Conservation (phyloP, 1,140 invertebrate genomes). For the Watersipora subatra region DNA sequence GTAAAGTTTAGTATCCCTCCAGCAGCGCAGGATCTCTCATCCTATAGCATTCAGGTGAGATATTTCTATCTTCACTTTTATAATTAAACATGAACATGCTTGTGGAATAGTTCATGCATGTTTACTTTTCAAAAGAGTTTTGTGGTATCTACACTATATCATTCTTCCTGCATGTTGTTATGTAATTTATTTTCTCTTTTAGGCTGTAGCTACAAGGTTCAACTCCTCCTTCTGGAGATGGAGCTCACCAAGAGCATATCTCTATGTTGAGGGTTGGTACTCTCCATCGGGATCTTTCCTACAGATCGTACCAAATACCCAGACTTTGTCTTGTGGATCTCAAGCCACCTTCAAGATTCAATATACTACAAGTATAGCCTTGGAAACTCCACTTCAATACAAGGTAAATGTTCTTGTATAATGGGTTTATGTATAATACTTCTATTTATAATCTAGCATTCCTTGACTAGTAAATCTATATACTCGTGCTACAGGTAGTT, state of each 20-base stretch:
- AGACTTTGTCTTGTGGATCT: conserved; percentile 19
- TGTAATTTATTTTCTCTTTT: neutral
- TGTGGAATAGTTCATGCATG: too few relatives aligned
- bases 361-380: conserved; percentile 22
- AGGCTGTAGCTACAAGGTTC: neutral
- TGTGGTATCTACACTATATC: too few relatives aligned
- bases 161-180: neutral
- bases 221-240: conserved; percentile 1
- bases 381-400: conserved; percentile 22
- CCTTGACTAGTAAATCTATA: too few relatives aligned
- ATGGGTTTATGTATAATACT: too few relatives aligned
- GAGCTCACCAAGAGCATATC: neutral
- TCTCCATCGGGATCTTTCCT: conserved; percentile 35
- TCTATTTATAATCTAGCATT: too few relatives aligned
- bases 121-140: too few relatives aligned
- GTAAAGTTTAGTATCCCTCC: conserved; percentile 15
- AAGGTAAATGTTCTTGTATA: conserved; percentile 17
- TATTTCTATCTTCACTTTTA: neutral
- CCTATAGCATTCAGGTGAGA: conserved; percentile 14
- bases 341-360: conserved; percentile 18
- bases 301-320: conserved; percentile 19
- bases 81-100: neutral
- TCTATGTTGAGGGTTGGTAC: conserved; percentile 22
- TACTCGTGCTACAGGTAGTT: neutral
- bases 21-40: conserved; percentile 6